phyloP scores from a whole-genome alignment of 2,113 vertebrate genomes.

The Alethe castanea region DNA sequence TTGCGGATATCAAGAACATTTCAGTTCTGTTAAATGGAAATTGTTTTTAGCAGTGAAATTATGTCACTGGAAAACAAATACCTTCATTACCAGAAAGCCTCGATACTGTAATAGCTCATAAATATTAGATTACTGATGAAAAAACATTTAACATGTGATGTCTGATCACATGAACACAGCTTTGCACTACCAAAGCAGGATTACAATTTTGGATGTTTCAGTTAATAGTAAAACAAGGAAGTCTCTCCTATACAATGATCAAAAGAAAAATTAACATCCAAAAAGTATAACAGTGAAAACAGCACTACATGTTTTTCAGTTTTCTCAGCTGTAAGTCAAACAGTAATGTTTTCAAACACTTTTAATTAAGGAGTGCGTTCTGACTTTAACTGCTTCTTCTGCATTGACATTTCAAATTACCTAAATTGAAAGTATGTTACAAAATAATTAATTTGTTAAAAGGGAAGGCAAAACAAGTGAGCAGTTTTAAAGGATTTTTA shows the following conservation, averaged over 20 bases:
- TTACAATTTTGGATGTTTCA: not conserved
- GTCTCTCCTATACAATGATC: not conserved
- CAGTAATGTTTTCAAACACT: slow-evolving; percentile 17
- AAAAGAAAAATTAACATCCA: not conserved
- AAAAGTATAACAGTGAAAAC: not conserved
- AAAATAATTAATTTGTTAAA: slow-evolving; percentile 7
- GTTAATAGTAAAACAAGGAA: not conserved
- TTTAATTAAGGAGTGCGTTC: slow-evolving; percentile 20
- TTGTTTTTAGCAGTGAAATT: not conserved
- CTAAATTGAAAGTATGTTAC: not conserved
- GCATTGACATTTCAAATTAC: slow-evolving; percentile 1
- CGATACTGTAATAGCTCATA: not conserved
- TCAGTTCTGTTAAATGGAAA: not conserved
- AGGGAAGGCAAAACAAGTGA: not conserved
- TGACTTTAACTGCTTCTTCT: slow-evolving; percentile 14
- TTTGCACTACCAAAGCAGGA: not conserved
- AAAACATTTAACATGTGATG: not conserved
- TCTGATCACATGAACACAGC: not conserved
- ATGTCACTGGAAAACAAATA: slow-evolving; percentile 11
- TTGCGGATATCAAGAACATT: not conserved
- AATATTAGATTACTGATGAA: slow-evolving; percentile 3
- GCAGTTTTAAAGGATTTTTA: not conserved
- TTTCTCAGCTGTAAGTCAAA: slow-evolving; percentile 40
- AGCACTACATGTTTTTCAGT: not conserved
- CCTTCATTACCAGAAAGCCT: not conserved